A percentile compares a stretch with the other conserved stretches of the same genome.
Evolutionary conservation across 2,113 vertebrate genomes (phyloP).

Genomic region (Myanophis thanlyinensis): DNA sequence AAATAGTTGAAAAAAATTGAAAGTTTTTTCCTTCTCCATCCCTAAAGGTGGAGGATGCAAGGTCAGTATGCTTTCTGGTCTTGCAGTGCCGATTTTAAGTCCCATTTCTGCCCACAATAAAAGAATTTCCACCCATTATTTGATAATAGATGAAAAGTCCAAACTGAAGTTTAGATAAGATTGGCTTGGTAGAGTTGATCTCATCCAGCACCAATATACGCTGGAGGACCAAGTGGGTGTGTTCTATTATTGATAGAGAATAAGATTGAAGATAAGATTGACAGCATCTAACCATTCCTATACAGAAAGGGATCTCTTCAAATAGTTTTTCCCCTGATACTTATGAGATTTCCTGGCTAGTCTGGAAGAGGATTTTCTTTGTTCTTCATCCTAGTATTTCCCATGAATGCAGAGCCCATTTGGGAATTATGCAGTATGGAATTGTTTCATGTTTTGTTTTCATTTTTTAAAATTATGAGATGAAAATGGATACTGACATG

Average conservation of each 20-base stretch:
- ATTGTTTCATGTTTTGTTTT: not conserved
- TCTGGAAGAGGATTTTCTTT: not conserved
- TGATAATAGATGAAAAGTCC: not conserved
- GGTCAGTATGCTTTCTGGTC: not conserved
- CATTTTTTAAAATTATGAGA: not conserved
- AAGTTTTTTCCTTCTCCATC: not conserved
- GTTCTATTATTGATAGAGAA: not conserved
- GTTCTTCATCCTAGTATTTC: not conserved
- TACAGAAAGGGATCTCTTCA: not conserved
- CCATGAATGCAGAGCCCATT: not conserved
- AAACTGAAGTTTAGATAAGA: not conserved
- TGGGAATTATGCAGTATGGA: not conserved
- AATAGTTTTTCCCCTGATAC: not conserved
- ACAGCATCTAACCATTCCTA: not conserved
- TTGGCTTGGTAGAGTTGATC: not conserved
- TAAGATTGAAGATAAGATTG: not conserved
- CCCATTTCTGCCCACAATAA: not conserved
- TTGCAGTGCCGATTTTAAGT: not conserved
- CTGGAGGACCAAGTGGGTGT: not conserved
- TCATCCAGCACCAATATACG: not conserved
- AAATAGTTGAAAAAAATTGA: not conserved
- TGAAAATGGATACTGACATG: not conserved
- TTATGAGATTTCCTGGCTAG: not conserved
- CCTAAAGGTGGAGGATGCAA: not conserved
- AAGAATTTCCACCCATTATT: not conserved